Evolutionary conservation across 2,888 invertebrate genomes (phyloP), one percentile per base, ranked within the genome.

Genomic region (Ryuthela nishihirai): DNA sequence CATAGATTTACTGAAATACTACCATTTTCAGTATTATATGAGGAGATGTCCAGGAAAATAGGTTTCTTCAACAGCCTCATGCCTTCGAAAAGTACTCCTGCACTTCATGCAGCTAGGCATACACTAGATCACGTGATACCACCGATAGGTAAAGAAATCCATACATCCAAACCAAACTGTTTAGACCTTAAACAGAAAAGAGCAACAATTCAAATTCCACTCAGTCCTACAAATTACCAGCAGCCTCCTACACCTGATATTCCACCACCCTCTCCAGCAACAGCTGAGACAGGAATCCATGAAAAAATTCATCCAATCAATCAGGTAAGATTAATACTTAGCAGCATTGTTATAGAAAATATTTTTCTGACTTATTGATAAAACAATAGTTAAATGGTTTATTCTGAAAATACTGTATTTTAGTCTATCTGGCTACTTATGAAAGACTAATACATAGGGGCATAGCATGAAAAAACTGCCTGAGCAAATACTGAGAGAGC

Each of bases 231-330:
- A 44, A 88, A 89, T 72, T 92, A 92, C 70, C 82, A 84, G 47
- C 92, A 93, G 75, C 92, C 93, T 9, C 90, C 93, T 10, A 94
- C 93, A 12, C 93, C 93, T 0, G 92, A 94, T 69, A 91, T 91
- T 77, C 92, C 93, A 4, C 93, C 94, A 2, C 94, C 94, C 0
- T 85, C 90, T 7, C 90, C 93, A 5, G 81, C 83, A 70, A 89
- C 91, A 69, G 93, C 94, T 0, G 88, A 90, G 76, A 84, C 83
- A 75, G 85, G 87, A 70, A 94, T 94, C 69, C 87, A 90, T 72
- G 88, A 90, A 72, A 83, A 88, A 75, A 92, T 94, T 70, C 82
- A 89, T 70, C 91, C 91, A 20, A 76, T 89, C 55, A 88, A 88
- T 78, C 88, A 89, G 85, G 92, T 92, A 62, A 36, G 41, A 26